Evolutionary conservation across 1,140 invertebrate genomes (phyloP), one percentile per base, ranked within the genome.

Genomic region (Camponotus vicinus): DNA sequence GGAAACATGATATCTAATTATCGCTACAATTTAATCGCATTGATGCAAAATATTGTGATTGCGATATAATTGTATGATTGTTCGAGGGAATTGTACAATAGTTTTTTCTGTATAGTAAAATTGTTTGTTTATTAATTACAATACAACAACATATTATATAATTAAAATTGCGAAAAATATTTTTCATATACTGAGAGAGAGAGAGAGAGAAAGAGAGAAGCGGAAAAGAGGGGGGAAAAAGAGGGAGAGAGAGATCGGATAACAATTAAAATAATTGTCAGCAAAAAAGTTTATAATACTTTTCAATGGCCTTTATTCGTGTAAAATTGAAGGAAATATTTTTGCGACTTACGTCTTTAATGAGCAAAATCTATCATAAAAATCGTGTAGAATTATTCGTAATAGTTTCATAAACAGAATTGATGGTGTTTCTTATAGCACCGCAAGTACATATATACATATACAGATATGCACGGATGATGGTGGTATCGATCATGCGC

Each of bases 401-500:
- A 40, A 69, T 40, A 79, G 21, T n/a, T n/a, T 1, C 0, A 55
- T 78, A 49, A 78, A 21, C 4, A 27, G 7, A 64, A 49, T 7
- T 13, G 21, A 76, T 27, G 5, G 37, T 11, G 15, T 55, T n/a
- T n/a, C 9, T 52, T 21, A 7, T 13, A 52, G 15, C 27, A 11
- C 55, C 13, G 13, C 40, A 6, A 59, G 13, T 9, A 7, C 42
- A 37, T 69, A 37, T 21, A 67, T 27, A 18, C 21, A 4, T 55
- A 18, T 45, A 21, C 4, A 52, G 13, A 8, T 34, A 4, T 11
- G n/a, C 21, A n/a, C 3, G 27, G 27, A 18, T 37, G 18, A 21
- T 61, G 55, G 42, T 55, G 66, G 40, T 63, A 52, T 63, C 27
- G 66, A 69, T 21, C 11, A 52, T 57, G 90, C 91, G 90, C 88